These are phyloP conservation scores for Rhagoletis zephyria DNA, from an alignment of 1,140 invertebrate genomes.

Conservation along the genomic window DNA sequence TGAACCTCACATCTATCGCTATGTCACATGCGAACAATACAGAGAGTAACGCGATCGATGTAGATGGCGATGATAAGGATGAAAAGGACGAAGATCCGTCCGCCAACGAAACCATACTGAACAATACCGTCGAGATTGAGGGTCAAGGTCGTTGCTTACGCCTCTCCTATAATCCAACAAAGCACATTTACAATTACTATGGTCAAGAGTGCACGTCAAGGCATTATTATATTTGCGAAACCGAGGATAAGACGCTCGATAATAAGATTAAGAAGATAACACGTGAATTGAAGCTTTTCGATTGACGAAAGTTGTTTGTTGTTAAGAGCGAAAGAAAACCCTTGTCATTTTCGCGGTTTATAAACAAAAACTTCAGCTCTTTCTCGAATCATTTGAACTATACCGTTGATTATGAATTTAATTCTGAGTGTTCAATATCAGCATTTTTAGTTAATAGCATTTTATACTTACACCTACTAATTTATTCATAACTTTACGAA, in stretches of 20 bases:
- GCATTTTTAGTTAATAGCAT: too few species aligned
- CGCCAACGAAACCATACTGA: constrained; percentile 62
- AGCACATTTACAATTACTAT: constrained; percentile 79
- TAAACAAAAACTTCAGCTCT: too few species aligned
- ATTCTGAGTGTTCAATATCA: too few species aligned
- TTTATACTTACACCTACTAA: too few species aligned
- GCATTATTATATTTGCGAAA: constrained; percentile 82
- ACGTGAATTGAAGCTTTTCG: constrained; percentile 70
- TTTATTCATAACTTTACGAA: too few species aligned
- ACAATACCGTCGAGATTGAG: constrained; percentile 72
- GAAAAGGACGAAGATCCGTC: constrained; percentile 53
- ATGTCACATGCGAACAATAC: constrained; percentile 67
- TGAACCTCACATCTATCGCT: constrained; percentile 75
- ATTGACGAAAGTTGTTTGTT: constrained; percentile 5
- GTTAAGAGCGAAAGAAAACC: neutral
- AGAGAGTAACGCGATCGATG: constrained; percentile 73
- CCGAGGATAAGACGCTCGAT: constrained; percentile 79
- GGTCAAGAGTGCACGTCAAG: constrained; percentile 81
- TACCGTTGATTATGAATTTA: too few species aligned
- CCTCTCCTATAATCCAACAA: constrained; percentile 77
- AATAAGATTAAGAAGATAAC: constrained; percentile 80
- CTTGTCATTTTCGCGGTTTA: neutral
- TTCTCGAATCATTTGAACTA: too few species aligned
- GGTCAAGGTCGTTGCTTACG: constrained; percentile 78
- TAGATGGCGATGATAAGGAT: constrained; percentile 59